These are phyloP conservation scores for Ips nitidus DNA, from an alignment of 1,140 invertebrate species.

Conservation along the genomic window DNA sequence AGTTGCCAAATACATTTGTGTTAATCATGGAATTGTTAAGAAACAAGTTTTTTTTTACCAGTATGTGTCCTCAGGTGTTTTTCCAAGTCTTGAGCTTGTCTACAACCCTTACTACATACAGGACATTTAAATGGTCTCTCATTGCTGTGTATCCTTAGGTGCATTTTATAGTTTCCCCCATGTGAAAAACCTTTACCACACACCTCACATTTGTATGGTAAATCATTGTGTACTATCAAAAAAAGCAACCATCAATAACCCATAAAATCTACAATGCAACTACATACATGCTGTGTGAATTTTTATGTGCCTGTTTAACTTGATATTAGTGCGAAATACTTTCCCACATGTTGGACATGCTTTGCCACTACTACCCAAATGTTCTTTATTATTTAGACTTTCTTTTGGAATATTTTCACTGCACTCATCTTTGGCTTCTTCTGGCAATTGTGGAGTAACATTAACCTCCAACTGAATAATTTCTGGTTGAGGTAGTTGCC, in stretches of 20 bases:
- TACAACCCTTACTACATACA: constrained; percentile 61
- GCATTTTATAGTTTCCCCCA: constrained; percentile 63
- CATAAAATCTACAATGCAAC: too few species aligned
- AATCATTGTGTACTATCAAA: constrained; percentile 52
- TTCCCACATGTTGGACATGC: constrained; percentile 62
- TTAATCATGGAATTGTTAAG: background rate
- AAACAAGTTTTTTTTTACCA: constrained; percentile 42
- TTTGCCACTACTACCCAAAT: constrained; percentile 33
- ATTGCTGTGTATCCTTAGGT: constrained; percentile 61
- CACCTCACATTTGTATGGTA: constrained; percentile 70
- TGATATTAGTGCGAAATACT: constrained; percentile 58
- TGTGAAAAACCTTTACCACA: constrained; percentile 71
- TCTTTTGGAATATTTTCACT: constrained; percentile 33
- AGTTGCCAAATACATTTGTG: background rate
- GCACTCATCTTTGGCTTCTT: constrained; percentile 38
- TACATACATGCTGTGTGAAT: constrained; percentile 58
- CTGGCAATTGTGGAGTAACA: constrained; percentile 24
- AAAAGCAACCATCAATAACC: too few species aligned
- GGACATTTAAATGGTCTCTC: constrained; percentile 64
- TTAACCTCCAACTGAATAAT: constrained; percentile 33
- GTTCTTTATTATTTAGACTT: constrained; percentile 11
- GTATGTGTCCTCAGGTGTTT: constrained; percentile 62
- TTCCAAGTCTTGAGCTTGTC: constrained; percentile 59
- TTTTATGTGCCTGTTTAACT: constrained; percentile 61
- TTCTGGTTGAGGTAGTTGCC: constrained; percentile 13